Percentiles rank a stretch among this genome's conserved stretches.
These are phyloP conservation scores for Drosophila dunni DNA, from an alignment of 1,140 invertebrate species.

Conservation along the genomic window DNA sequence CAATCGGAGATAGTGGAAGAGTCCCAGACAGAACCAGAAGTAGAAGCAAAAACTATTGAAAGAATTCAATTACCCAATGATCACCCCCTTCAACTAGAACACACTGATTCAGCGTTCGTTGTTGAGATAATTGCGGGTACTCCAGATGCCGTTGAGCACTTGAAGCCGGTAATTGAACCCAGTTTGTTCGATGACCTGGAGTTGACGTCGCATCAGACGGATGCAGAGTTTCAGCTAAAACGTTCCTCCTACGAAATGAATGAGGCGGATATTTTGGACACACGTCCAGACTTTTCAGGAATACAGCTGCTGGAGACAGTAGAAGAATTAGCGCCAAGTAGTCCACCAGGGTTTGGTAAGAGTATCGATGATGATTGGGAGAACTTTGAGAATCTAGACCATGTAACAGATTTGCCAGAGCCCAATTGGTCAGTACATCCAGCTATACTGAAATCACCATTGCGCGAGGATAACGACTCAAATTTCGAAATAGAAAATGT, in stretches of 20 bases:
- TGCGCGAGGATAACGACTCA: constrained; percentile 20
- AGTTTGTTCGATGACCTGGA: constrained; percentile 55
- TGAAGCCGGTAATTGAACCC: not conserved
- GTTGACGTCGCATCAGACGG: constrained; percentile 39
- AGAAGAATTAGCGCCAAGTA: constrained; percentile 34
- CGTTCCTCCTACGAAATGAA: constrained; percentile 70
- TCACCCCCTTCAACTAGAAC: not conserved
- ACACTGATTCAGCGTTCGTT: constrained; percentile 59
- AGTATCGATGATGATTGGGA: constrained; percentile 81
- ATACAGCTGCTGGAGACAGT: constrained; percentile 10
- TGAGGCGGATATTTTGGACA: constrained; percentile 72
- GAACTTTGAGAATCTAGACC: constrained; percentile 71
- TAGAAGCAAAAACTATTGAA: not conserved
- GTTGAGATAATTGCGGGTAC: constrained; percentile 66
- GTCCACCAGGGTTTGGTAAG: constrained; percentile 76
- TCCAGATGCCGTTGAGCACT: constrained; percentile 37
- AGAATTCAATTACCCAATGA: not conserved
- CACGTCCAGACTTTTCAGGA: constrained; percentile 43
- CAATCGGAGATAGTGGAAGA: not conserved
- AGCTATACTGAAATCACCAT: constrained; percentile 26
- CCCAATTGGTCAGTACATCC: constrained; percentile 59
- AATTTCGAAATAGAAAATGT: constrained; percentile 34
- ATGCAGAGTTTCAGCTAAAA: constrained; percentile 62
- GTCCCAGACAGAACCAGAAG: constrained; percentile 1
- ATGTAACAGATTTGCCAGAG: constrained; percentile 32